These are phyloP conservation scores for Pectinophora gossypiella DNA, from an alignment of 1,140 invertebrate species.

Conservation along the genomic window DNA sequence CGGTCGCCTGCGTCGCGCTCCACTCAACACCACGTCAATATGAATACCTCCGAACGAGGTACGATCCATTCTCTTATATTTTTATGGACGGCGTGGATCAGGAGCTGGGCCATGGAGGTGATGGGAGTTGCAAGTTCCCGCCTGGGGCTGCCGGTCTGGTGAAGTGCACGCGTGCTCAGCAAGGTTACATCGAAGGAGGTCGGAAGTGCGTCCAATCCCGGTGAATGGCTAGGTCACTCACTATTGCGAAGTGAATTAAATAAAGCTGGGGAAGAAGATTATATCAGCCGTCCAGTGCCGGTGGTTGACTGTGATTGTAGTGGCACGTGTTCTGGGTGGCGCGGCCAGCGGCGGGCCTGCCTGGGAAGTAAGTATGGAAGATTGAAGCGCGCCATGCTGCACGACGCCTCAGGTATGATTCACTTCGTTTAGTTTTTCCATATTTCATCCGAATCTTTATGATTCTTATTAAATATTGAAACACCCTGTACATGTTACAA, in stretches of 20 bases:
- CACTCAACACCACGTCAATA: conserved; percentile 32
- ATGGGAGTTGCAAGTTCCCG: not conserved
- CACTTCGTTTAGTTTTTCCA: too few relatives aligned
- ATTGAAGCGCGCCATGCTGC: conserved; percentile 11
- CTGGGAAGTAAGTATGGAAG: conserved; percentile 48
- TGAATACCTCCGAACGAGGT: conserved; percentile 67
- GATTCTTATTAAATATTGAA: too few relatives aligned
- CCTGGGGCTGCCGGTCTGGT: conserved; percentile 10
- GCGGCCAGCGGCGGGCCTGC: not conserved
- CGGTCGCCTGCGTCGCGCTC: conserved; percentile 54
- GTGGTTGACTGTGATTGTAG: conserved; percentile 37
- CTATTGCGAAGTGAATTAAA: conserved; percentile 28
- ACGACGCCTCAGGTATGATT: not conserved
- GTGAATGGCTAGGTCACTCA: conserved; percentile 45
- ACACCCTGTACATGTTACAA: too few relatives aligned
- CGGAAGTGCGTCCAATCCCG: conserved; percentile 49
- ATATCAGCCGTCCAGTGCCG: conserved; percentile 28
- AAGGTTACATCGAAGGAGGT: conserved; percentile 48
- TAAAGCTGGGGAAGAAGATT: conserved; percentile 29
- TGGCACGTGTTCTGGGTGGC: conserved; percentile 20
- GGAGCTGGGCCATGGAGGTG: not conserved
- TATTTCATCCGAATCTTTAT: too few relatives aligned
- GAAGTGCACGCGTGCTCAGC: conserved; percentile 26
- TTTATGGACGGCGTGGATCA: conserved; percentile 6
- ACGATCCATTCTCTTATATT: conserved; percentile 36